Conservation (phyloP, 2,797 vertebrate genomes). For the Parauchenoglanis punctatus region DNA sequence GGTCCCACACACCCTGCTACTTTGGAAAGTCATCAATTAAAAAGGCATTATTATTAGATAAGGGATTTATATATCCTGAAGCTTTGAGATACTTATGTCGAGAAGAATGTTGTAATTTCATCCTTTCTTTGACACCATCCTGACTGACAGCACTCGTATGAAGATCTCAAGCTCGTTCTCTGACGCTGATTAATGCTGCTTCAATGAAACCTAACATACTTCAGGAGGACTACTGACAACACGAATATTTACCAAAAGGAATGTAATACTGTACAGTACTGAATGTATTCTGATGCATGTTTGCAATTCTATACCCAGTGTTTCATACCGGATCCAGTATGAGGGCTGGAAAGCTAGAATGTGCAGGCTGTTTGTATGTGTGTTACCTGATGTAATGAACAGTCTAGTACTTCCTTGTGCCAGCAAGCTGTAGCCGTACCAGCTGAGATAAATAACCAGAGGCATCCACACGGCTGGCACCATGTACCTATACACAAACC, state of each 20-base stretch:
- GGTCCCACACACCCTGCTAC: neutral
- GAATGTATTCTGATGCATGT: neutral
- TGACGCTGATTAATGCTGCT: neutral
- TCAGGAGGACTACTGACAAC: neutral
- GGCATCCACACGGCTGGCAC: conserved; percentile 91
- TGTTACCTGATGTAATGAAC: conserved; percentile 84
- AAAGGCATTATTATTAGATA: neutral
- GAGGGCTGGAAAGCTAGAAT: neutral
- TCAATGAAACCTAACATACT: neutral
- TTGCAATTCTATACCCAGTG: neutral
- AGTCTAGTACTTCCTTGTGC: conserved; percentile 81
- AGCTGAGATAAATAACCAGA: conserved; percentile 84
- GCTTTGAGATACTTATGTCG: neutral
- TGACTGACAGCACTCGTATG: neutral
- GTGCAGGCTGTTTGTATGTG: conserved; percentile 1
- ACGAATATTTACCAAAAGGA: neutral
- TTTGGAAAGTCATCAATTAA: neutral
- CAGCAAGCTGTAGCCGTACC: conserved; percentile 84
- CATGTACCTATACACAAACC: conserved; percentile 81
- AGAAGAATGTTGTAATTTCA: neutral
- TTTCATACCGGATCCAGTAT: neutral
- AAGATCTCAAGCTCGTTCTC: neutral
- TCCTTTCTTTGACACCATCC: neutral
- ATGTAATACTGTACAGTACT: neutral
- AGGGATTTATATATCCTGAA: neutral